A percentile compares a stretch with the other conserved stretches of the same genome.
Evolutionary conservation across 2,113 vertebrate species (phyloP).

Genomic region (Ursus arctos): DNA sequence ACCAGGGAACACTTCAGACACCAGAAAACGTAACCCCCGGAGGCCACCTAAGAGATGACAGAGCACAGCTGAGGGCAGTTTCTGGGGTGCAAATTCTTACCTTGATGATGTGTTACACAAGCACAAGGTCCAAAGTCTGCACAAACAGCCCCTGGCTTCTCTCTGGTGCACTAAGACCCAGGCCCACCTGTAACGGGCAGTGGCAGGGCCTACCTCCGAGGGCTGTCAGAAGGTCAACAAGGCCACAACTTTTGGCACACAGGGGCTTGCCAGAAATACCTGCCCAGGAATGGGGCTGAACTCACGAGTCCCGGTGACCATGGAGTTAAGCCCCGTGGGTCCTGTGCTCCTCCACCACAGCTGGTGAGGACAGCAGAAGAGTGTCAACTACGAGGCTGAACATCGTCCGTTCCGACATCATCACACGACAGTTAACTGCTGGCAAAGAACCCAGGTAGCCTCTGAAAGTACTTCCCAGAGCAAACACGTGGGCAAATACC

Average conservation of each 20-base stretch:
- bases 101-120: background rate
- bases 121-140: background rate
- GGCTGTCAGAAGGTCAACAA: background rate
- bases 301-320: rapidly evolving
- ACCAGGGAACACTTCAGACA: background rate
- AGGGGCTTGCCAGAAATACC: background rate
- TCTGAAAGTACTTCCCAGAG: too few species aligned
- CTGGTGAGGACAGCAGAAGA: background rate
- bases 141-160: background rate
- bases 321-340: background rate
- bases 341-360: background rate
- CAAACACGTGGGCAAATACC: background rate
- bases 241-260: rapidly evolving
- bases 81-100: background rate
- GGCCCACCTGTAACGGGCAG: background rate
- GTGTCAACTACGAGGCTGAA: rapidly evolving
- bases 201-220: background rate
- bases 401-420: rapidly evolving
- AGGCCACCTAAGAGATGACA: background rate
- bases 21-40: background rate
- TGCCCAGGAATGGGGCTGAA: too few species aligned
- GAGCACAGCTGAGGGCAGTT: background rate
- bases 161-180: background rate
- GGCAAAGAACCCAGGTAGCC: background rate
- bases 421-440: background rate